Conservation (phyloP, 2,888 invertebrate genomes). For the Pachydiplax longipennis region DNA sequence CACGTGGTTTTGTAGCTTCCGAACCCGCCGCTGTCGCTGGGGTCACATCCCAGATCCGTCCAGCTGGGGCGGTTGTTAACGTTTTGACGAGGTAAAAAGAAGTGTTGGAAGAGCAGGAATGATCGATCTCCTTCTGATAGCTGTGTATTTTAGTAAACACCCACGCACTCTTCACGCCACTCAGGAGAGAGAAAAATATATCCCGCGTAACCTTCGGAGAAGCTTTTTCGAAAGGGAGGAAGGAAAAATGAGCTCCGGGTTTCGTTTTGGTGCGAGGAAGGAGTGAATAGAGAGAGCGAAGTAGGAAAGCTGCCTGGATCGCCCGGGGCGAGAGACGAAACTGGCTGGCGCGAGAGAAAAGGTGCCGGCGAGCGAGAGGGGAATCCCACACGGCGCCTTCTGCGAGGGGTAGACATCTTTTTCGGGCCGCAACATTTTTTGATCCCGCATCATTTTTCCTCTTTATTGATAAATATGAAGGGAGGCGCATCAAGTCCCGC, state of each 20-base stretch:
- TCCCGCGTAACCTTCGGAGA: neutral
- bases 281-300: constrained; percentile 13
- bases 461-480: too few relatives aligned
- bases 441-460: too few relatives aligned
- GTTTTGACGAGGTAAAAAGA: neutral
- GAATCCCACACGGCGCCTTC: neutral
- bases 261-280: neutral
- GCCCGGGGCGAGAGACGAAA: constrained; percentile 20
- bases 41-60: neutral
- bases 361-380: neutral
- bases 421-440: too few relatives aligned
- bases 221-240: neutral
- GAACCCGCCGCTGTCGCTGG: neutral
- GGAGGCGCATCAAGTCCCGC: neutral
- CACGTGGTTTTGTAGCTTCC: neutral
- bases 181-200: neutral
- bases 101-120: neutral
- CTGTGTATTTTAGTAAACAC: neutral
- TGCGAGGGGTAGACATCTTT: too few relatives aligned
- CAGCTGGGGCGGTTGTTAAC: neutral
- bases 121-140: neutral
- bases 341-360: neutral
- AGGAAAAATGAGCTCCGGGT: neutral
- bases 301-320: neutral
- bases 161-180: neutral